Evolutionary conservation across 2,888 invertebrate genomes (phyloP).

Genomic region (Aporophyla lueneburgensis): DNA sequence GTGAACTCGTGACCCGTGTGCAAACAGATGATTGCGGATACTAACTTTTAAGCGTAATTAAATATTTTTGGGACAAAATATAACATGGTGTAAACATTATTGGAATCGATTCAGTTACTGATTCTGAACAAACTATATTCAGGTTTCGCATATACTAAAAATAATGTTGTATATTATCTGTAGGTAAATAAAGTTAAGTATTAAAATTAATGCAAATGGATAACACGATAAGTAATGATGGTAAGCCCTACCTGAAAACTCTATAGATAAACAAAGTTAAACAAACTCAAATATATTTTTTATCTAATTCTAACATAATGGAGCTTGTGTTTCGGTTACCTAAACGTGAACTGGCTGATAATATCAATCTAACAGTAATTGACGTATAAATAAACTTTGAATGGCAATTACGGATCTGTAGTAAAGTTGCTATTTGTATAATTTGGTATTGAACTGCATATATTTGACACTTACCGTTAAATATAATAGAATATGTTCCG

Average conservation of each 20-base stretch:
- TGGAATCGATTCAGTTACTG: too few relatives aligned
- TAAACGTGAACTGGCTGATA: constrained; percentile 19
- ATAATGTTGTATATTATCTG: too few relatives aligned
- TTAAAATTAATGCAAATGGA: neutral
- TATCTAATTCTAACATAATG: neutral
- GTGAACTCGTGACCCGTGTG: too few relatives aligned
- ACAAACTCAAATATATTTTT: neutral
- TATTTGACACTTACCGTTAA: neutral
- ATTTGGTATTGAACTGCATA: neutral
- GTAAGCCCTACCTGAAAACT: neutral
- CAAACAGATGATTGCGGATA: too few relatives aligned
- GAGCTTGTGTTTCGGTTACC: neutral
- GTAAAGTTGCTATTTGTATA: neutral
- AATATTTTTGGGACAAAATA: too few relatives aligned
- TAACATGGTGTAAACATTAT: too few relatives aligned
- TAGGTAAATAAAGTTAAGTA: neutral
- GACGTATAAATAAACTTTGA: constrained; percentile 10
- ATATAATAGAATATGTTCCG: too few relatives aligned
- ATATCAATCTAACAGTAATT: constrained; percentile 14
- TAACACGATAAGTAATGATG: too few relatives aligned
- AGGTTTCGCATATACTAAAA: too few relatives aligned
- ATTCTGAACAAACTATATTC: too few relatives aligned
- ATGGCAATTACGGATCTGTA: neutral
- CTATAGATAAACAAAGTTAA: neutral
- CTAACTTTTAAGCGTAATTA: too few relatives aligned